Evolutionary conservation across 2,113 vertebrate species (phyloP).

Genomic region (Xiphophorus hellerii): DNA sequence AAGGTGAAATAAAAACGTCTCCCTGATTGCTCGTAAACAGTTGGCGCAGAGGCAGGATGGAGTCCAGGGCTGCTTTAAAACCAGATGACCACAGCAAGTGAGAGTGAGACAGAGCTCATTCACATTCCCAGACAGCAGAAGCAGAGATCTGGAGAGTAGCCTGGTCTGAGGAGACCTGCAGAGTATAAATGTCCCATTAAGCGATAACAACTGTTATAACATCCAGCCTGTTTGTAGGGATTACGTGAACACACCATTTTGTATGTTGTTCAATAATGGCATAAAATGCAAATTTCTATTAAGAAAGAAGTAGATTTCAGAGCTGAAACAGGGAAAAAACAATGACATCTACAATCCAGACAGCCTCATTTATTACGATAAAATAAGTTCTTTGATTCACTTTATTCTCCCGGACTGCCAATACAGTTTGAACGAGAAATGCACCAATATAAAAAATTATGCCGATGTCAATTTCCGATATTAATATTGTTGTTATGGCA

Average conservation of each 20-base stretch:
- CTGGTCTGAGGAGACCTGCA: constrained; percentile 48
- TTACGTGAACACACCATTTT: not conserved
- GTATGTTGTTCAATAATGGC: not conserved
- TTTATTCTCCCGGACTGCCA: not conserved
- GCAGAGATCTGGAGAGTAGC: constrained; percentile 55
- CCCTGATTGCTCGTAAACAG: constrained; percentile 38
- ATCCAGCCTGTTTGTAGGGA: not conserved
- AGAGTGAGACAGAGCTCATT: constrained; percentile 42
- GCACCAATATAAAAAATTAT: too few species aligned
- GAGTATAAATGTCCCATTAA: constrained; percentile 59
- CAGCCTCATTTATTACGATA: not conserved
- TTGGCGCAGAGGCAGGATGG: constrained; percentile 15
- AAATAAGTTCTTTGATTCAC: not conserved
- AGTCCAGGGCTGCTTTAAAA: constrained; percentile 53
- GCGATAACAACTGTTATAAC: constrained; percentile 42
- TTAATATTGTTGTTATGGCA: too few species aligned
- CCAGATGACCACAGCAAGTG: constrained; percentile 36
- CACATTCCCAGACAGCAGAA: constrained; percentile 73
- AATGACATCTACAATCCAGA: not conserved
- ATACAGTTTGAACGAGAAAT: not conserved
- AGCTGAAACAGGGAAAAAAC: not conserved
- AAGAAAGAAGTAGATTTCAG: not conserved
- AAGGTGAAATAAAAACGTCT: constrained; percentile 24
- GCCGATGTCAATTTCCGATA: too few species aligned
- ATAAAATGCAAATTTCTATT: not conserved